Evolutionary conservation across 2,113 vertebrate genomes (phyloP).

Genomic region (Ibidorhyncha struthersii): DNA sequence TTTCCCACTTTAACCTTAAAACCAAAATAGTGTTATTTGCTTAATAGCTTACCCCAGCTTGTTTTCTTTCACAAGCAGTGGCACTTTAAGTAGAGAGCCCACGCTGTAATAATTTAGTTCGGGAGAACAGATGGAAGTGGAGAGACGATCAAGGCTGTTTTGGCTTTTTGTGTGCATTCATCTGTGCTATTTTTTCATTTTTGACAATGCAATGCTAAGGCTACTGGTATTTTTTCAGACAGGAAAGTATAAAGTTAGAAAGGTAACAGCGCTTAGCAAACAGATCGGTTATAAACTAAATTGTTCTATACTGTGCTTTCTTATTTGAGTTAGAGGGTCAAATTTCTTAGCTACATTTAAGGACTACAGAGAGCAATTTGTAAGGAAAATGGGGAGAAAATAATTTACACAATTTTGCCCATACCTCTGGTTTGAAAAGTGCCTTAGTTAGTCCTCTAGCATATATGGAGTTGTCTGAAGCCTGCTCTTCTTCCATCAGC

Average conservation of each 20-base stretch:
- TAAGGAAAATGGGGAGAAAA: not conserved
- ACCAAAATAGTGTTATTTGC: slow-evolving; percentile 61
- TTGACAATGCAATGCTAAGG: slow-evolving; percentile 28
- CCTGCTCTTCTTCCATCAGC: not conserved
- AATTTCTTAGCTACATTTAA: slow-evolving; percentile 34
- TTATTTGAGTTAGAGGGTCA: not conserved
- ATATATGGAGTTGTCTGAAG: not conserved
- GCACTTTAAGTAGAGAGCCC: slow-evolving; percentile 49
- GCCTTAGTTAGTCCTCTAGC: not conserved
- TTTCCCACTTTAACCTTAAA: slow-evolving; percentile 23
- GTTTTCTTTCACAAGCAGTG: slow-evolving; percentile 51
- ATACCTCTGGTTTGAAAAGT: not conserved
- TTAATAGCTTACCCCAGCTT: slow-evolving; percentile 58
- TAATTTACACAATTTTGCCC: not conserved
- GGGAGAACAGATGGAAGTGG: slow-evolving; percentile 31
- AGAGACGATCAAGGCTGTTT: slow-evolving; percentile 12
- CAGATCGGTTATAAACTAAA: not conserved
- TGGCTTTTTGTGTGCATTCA: slow-evolving; percentile 4
- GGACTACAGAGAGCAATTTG: not conserved
- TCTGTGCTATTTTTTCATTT: not conserved
- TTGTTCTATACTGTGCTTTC: not conserved
- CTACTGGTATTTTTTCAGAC: not conserved
- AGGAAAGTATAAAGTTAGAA: not conserved
- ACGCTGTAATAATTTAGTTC: slow-evolving; percentile 53
- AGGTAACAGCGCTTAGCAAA: slow-evolving; percentile 44